phyloP scores from a whole-genome alignment of 1,140 invertebrate species.

The Drosophila nigrodunni region DNA sequence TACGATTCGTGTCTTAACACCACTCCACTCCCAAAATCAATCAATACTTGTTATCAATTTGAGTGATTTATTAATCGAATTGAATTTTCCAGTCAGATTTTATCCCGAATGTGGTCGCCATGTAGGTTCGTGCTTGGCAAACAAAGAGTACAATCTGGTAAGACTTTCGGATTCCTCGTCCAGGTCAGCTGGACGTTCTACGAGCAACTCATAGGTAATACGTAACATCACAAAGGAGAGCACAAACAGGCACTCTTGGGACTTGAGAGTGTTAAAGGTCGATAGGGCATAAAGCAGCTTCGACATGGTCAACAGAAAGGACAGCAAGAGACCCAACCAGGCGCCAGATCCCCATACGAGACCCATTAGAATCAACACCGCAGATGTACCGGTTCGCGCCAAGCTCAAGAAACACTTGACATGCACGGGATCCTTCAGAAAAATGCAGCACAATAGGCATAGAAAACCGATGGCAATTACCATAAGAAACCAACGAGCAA shows the following conservation, averaged over 20 bases:
- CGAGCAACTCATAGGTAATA: neutral
- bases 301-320: neutral
- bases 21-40: too few species aligned
- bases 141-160: too few species aligned
- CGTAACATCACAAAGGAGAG: constrained; percentile 1
- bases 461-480: neutral
- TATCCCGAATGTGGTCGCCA: too few species aligned
- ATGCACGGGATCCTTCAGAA: neutral
- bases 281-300: constrained; percentile 17
- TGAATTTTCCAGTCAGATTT: too few species aligned
- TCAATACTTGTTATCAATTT: too few species aligned
- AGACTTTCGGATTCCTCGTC: too few species aligned
- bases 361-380: neutral
- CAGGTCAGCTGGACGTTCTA: too few species aligned
- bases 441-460: neutral
- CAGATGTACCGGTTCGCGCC: neutral
- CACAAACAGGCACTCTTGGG: constrained; percentile 13
- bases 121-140: too few species aligned
- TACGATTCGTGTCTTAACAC: too few species aligned
- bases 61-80: too few species aligned
- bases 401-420: neutral
- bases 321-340: neutral
- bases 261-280: neutral
- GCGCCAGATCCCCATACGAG: neutral
- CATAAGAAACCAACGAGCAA: neutral